Evolutionary conservation across 2,797 vertebrate species (phyloP).

Genomic region (Onychomys arenicola): DNA sequence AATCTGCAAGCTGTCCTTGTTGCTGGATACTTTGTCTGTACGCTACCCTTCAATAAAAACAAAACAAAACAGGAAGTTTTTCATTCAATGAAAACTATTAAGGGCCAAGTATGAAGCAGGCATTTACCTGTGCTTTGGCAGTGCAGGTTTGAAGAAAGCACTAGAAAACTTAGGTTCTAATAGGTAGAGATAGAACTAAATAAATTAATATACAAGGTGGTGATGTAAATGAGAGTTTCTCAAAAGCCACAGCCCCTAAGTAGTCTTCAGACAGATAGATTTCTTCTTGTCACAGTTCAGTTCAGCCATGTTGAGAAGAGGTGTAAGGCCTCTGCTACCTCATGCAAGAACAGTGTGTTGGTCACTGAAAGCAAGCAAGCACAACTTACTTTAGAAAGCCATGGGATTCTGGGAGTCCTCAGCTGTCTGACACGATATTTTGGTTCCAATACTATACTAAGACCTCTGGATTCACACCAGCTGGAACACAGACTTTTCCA

Average conservation of each 20-base stretch:
- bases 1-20: background rate
- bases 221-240: background rate
- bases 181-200: background rate
- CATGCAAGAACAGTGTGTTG: background rate
- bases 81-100: background rate
- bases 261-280: background rate
- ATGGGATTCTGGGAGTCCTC: background rate
- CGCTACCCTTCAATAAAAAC: background rate
- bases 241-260: background rate
- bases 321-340: background rate
- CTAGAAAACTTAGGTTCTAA: background rate
- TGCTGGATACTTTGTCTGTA: background rate
- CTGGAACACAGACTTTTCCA: background rate
- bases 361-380: background rate
- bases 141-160: constrained; percentile 1
- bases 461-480: background rate
- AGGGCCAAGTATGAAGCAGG: background rate
- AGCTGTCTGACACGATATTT: background rate
- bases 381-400: constrained; percentile 67
- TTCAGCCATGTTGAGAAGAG: background rate
- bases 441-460: background rate
- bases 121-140: background rate
- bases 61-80: background rate
- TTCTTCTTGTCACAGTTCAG: background rate
- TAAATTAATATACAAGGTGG: background rate